Percentiles rank a stretch among this genome's conserved stretches.
These are phyloP conservation scores for Coptotermes formosanus DNA, from an alignment of 1,140 invertebrate species.

Conservation along the genomic window DNA sequence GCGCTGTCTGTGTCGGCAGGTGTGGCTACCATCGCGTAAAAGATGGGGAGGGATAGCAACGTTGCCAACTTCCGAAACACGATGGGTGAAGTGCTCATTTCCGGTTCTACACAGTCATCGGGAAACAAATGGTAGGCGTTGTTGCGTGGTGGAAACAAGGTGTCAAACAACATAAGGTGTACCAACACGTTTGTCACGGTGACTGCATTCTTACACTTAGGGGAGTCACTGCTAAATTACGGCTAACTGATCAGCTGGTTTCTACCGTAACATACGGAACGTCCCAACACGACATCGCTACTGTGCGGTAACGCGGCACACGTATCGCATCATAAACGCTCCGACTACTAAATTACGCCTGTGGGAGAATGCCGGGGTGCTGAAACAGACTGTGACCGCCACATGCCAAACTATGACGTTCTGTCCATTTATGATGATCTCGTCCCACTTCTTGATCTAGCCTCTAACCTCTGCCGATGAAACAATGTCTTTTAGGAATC, in stretches of 20 bases:
- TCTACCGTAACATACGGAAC: neutral
- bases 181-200: neutral
- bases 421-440: too few species aligned
- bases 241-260: neutral
- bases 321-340: too few species aligned
- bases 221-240: neutral
- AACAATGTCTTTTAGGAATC: too few species aligned
- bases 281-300: too few species aligned
- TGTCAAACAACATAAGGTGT: conserved; percentile 6
- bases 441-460: too few species aligned
- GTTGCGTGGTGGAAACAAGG: neutral
- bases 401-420: too few species aligned
- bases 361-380: too few species aligned
- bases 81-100: conserved; percentile 13
- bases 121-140: conserved; percentile 14
- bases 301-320: too few species aligned
- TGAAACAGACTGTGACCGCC: too few species aligned
- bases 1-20: conserved; percentile 9
- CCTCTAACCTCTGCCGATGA: too few species aligned
- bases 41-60: neutral
- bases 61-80: conserved; percentile 14
- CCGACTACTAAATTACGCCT: too few species aligned
- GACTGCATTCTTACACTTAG: neutral
- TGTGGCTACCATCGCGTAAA: neutral
- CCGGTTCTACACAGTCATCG: neutral